Percentiles rank a stretch among this genome's conserved stretches.
Evolutionary conservation across 2,113 vertebrate genomes (phyloP).

Genomic region (Baryphthengus martii): DNA sequence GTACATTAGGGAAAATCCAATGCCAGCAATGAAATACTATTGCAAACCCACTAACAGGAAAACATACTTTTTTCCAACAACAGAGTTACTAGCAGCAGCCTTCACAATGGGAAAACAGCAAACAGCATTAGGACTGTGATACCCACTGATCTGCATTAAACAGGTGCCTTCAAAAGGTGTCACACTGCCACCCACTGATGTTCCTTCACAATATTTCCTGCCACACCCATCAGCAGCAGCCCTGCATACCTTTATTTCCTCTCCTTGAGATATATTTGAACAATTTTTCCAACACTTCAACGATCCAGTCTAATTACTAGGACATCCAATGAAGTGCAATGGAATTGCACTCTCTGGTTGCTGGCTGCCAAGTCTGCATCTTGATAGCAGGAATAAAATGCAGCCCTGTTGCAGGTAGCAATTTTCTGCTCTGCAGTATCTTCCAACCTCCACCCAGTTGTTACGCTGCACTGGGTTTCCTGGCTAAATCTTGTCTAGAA

Average conservation of each 20-base stretch:
- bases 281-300: not conserved
- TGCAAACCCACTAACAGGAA: not conserved
- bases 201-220: not conserved
- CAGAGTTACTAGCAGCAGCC: not conserved
- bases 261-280: not conserved
- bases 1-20: not conserved
- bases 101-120: not conserved
- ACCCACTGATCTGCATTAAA: not conserved
- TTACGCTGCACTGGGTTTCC: accelerated
- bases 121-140: not conserved
- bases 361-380: not conserved
- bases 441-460: not conserved
- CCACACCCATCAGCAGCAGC: not conserved
- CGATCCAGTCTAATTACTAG: not conserved
- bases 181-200: not conserved
- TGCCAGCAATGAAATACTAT: not conserved
- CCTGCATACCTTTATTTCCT: not conserved
- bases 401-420: not conserved
- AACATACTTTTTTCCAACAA: not conserved
- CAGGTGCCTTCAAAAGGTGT: not conserved
- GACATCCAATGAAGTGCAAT: not conserved
- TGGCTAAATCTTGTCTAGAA: not conserved
- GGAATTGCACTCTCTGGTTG: not conserved
- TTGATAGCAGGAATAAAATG: not conserved
- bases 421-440: not conserved